These are phyloP conservation scores for Bombylius discolor DNA, from an alignment of 2,888 invertebrate genomes.

Conservation along the genomic window DNA sequence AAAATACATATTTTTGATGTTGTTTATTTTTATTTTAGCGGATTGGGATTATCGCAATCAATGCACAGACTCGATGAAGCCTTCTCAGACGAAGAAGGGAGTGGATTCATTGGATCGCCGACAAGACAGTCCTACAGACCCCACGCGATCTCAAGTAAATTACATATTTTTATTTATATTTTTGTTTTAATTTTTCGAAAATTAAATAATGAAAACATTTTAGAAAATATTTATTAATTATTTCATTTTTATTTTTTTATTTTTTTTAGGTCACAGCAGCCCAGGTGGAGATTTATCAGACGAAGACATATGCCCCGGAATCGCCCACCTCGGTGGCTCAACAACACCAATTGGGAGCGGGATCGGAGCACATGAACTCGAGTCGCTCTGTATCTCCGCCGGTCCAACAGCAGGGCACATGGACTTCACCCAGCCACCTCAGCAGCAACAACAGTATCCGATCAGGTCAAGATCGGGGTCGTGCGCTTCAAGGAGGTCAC, in stretches of 20 bases:
- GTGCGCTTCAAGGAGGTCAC: constrained; percentile 37
- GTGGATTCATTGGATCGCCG: constrained; percentile 40
- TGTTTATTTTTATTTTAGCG: constrained; percentile 27
- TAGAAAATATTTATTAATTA: too few relatives aligned
- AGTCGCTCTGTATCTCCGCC: constrained; percentile 37
- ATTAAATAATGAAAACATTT: too few relatives aligned
- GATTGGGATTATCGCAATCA: constrained; percentile 39
- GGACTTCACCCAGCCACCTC: constrained; percentile 34
- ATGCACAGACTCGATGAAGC: constrained; percentile 49
- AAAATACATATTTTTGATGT: background rate
- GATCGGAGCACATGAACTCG: constrained; percentile 36
- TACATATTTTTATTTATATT: background rate
- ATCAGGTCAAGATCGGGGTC: constrained; percentile 35
- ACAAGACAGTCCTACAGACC: constrained; percentile 38
- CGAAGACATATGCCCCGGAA: constrained; percentile 37
- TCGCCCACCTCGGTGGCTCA: constrained; percentile 34
- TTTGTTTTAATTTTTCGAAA: background rate
- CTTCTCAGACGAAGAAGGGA: constrained; percentile 82
- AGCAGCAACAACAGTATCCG: constrained; percentile 32
- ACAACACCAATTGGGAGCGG: constrained; percentile 33
- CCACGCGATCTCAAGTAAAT: constrained; percentile 43
- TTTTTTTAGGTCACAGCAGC: constrained; percentile 36
- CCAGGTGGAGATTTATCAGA: constrained; percentile 40
- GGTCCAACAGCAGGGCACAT: constrained; percentile 28
- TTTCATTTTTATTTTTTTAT: background rate